Conservation (phyloP, 2,113 vertebrate genomes). For the Carlito syrichta region DNA sequence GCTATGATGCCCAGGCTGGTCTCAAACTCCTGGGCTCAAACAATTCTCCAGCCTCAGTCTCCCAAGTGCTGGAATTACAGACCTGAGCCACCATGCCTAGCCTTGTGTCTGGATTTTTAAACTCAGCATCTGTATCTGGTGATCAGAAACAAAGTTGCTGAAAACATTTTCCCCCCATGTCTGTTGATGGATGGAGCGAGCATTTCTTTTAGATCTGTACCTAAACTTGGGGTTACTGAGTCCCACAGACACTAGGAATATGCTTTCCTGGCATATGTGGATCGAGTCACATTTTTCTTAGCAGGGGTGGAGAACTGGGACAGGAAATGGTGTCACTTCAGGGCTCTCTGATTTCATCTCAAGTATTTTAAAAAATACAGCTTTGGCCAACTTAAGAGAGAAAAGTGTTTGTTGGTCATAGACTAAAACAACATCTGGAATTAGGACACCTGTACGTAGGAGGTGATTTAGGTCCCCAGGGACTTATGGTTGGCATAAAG, state of each 20-base stretch:
- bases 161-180: neutral
- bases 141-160: neutral
- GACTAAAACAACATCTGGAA: neutral
- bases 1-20: no score
- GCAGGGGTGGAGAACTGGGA: neutral
- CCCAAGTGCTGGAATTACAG: no score
- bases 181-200: neutral
- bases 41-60: no score
- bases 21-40: no score
- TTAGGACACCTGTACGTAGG: neutral
- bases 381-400: neutral
- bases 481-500: neutral
- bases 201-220: neutral
- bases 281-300: neutral
- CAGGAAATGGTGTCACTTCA: neutral
- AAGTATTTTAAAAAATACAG: neutral
- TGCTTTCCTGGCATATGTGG: neutral
- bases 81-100: no score
- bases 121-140: neutral
- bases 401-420: neutral
- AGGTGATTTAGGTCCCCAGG: neutral
- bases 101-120: neutral
- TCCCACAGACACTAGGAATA: neutral
- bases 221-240: neutral
- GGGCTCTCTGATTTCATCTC: neutral